Evolutionary conservation across 1,140 invertebrate species (phyloP).

Genomic region (Maconellicoccus hirsutus): DNA sequence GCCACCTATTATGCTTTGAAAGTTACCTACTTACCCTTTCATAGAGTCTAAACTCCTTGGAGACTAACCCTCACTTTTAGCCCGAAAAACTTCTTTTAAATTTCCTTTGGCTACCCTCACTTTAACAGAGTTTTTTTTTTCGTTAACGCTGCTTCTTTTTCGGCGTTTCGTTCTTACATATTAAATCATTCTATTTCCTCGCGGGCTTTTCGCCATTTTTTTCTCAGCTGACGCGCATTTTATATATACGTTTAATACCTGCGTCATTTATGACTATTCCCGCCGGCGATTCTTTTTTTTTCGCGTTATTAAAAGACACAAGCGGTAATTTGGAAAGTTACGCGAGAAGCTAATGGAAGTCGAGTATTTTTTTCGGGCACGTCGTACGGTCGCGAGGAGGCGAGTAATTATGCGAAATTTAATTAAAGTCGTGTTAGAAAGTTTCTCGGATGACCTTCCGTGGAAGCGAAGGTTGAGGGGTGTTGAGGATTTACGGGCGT

Average conservation of each 20-base stretch:
- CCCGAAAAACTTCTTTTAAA: slow-evolving; percentile 21
- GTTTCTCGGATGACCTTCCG: not conserved
- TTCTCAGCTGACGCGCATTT: not conserved
- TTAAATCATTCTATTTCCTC: slow-evolving; percentile 3
- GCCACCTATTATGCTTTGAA: slow-evolving; percentile 6
- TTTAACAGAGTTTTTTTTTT: slow-evolving; percentile 4
- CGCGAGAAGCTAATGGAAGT: not conserved
- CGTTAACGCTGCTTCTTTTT: too few relatives aligned
- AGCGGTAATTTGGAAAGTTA: not conserved
- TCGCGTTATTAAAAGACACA: slow-evolving; percentile 9
- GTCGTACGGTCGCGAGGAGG: not conserved
- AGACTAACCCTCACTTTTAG: slow-evolving; percentile 14
- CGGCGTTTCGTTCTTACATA: slow-evolving; percentile 2
- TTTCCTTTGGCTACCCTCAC: slow-evolving; percentile 10
- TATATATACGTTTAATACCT: not conserved
- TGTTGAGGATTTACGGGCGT: too few relatives aligned
- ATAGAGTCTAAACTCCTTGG: not conserved
- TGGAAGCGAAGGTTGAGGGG: too few relatives aligned
- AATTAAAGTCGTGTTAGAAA: not conserved
- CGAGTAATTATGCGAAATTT: not conserved
- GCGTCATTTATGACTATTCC: not conserved
- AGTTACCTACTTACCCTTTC: slow-evolving; percentile 20
- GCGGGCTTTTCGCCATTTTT: not conserved
- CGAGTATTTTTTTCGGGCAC: not conserved
- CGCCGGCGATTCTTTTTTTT: not conserved